Base-by-base conservation (phyloP, 2,797 vertebrate species). In the Galagoides demidoff region DNA sequence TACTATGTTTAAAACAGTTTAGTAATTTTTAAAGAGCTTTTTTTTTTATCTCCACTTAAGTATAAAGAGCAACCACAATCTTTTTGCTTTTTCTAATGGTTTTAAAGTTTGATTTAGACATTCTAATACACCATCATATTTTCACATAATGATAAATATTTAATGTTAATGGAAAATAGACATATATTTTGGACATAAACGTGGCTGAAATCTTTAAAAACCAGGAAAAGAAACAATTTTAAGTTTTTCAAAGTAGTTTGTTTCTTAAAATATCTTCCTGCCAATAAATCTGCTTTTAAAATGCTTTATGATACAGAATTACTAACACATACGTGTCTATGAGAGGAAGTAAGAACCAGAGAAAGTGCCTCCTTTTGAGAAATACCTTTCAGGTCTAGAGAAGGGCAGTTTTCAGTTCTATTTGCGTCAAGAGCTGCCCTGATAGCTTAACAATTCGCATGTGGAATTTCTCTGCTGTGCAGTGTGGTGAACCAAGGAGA, bases 91-190 rank as follows among this genome's bases (percentile, higher is more conserved):
- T 96, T 83, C 55, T 95, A 95, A 95, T 92, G 89, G 78, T 71
- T 95, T 97, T 68, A 94, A 95, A 95, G 83, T 92, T 95, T 96
- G 91, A 66, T 94, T 90, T 95, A 89, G 95, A 87, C 76, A 93
- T 95, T 96, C 86, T 95, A 94, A 95, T 95, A 95, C 22, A 92
- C 79, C 88, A 79, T 94, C 79, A 86, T 89, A 83, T 95, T 96
- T 96, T 92, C 89, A 92, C 43, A 74, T 89, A 57, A 66, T 87
- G 77, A 90, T 97, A 93, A 97, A 97, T 97, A 96, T 97, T 97
- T 97, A 97, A 97, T 97, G 96, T 87, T 96, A 97, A 96, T 97
- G 95, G 96, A 89, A 95, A 91, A 78, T 66, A 83, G 63, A 29
- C 77, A 64, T 92, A 84, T 87, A 85, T 95, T 96, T 94, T 97